Conservation (phyloP, 2,888 invertebrate genomes). For the Morpho deidamia region DNA sequence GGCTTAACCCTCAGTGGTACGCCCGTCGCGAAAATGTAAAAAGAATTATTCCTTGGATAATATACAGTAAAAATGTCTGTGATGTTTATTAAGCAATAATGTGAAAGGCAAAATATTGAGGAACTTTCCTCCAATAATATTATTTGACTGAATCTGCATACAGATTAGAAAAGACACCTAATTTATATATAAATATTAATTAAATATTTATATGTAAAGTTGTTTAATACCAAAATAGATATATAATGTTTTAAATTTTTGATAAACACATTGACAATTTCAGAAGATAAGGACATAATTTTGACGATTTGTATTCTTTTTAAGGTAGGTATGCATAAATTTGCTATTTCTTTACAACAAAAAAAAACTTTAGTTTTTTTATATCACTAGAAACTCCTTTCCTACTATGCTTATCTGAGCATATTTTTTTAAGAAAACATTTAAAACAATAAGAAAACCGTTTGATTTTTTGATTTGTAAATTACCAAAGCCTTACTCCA, state of each 20-base stretch:
- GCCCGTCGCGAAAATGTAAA: too few species aligned
- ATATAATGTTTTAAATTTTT: slow-evolving; percentile 8
- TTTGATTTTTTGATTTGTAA: too few species aligned
- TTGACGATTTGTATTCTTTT: slow-evolving; percentile 49
- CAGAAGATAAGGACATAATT: slow-evolving; percentile 51
- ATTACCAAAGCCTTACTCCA: too few species aligned
- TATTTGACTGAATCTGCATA: slow-evolving; percentile 14
- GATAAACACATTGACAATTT: slow-evolving; percentile 22
- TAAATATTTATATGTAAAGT: slow-evolving; percentile 3
- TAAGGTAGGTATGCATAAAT: slow-evolving; percentile 57
- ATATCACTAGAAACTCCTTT: background rate
- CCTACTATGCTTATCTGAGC: too few species aligned
- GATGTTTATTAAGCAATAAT: background rate
- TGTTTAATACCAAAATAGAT: background rate
- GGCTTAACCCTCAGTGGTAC: too few species aligned
- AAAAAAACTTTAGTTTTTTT: slow-evolving; percentile 26
- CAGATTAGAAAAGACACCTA: background rate
- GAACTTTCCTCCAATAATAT: background rate
- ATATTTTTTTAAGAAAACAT: too few species aligned
- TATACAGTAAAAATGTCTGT: background rate
- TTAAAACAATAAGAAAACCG: too few species aligned
- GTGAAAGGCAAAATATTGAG: background rate
- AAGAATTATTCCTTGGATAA: background rate
- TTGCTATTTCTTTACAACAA: slow-evolving; percentile 62
- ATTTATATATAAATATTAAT: background rate